Base-by-base conservation (phyloP, 2,888 invertebrate species). In the Metalampra italica region DNA sequence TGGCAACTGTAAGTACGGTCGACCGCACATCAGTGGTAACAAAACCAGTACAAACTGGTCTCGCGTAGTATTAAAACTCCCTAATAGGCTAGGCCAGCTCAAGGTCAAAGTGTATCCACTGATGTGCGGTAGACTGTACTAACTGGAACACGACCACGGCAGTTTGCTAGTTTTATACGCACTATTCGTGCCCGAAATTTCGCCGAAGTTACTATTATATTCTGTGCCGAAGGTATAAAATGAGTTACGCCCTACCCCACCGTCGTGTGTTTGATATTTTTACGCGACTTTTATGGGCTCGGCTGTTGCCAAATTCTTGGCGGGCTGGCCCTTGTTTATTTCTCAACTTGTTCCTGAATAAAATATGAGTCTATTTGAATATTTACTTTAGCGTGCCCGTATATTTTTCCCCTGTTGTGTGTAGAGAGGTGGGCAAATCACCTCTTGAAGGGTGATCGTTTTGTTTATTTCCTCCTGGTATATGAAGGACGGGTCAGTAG, bases 291-390 rank as follows among this genome's bases (percentile, higher is more conserved):
- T 39, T 39, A 39, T 13, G 39, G 14, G 7, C 7, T 5, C 14
- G 14, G 3, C n/a, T 39, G 39, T 39, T 39, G 39, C 39, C 39
- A 39, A 34, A 15, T 39, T 39, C 9, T 8, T 14, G 37, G 11
- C 12, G 37, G 7, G 39, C n/a, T 36, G 36, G 14, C 39, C 39
- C 29, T 42, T 42, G 42, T 42, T 30, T 42, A 42, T 42, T 42
- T 30, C 12, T 9, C 42, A 13, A 40, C 40, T 7, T 42, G 42
- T 42, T 42, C 12, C 30, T 30, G 42, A 42, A 42, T 30, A 42
- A 42, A 30, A 42, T 42, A 42, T 42, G 7, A 13, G 29, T 29
- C 29, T 13, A 42, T 42, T 42, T 42, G 42, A 42, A 42, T 41
- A 42, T 42, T 42, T 40, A 9, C 29, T 40, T 42, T 42, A 13